Conservation (phyloP, 2,113 vertebrate genomes). For the Chamaetylas fuelleborni region DNA sequence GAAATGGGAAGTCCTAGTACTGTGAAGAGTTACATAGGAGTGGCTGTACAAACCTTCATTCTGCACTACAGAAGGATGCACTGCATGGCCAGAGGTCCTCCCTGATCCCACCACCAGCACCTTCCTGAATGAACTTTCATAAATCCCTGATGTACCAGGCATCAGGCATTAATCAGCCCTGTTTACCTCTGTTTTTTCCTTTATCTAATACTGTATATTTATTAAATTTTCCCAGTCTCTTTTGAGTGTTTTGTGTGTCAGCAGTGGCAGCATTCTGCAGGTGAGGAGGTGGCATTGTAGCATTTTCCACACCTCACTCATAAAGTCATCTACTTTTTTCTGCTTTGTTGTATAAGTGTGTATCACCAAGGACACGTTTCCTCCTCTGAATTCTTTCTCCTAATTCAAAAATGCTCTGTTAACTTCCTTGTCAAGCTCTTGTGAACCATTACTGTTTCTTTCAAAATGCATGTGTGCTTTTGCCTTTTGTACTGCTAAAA, state of each 20-base stretch:
- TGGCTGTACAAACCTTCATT: not conserved
- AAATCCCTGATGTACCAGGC: not conserved
- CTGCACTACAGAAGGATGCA: not conserved
- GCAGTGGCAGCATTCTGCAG: not conserved
- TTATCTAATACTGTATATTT: not conserved
- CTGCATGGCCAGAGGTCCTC: not conserved
- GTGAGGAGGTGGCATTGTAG: not conserved
- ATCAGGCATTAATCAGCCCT: not conserved
- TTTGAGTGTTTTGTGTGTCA: fast-evolving
- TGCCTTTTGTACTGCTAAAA: not conserved
- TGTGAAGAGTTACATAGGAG: not conserved
- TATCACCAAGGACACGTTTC: not conserved
- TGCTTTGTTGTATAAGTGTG: not conserved
- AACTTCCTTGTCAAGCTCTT: not conserved
- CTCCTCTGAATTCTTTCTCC: not conserved
- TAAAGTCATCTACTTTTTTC: not conserved
- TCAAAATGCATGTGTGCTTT: not conserved
- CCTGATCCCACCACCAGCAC: not conserved
- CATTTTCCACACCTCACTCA: not conserved
- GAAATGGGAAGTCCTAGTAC: not conserved
- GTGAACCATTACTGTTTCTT: not conserved
- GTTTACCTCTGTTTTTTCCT: not conserved
- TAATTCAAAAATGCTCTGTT: not conserved
- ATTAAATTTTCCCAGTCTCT: not conserved
- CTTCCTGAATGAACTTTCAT: not conserved